Evolutionary conservation across 2,888 invertebrate genomes (phyloP), one percentile per base, ranked within the genome.

Genomic region (Galerucella pusilla): DNA sequence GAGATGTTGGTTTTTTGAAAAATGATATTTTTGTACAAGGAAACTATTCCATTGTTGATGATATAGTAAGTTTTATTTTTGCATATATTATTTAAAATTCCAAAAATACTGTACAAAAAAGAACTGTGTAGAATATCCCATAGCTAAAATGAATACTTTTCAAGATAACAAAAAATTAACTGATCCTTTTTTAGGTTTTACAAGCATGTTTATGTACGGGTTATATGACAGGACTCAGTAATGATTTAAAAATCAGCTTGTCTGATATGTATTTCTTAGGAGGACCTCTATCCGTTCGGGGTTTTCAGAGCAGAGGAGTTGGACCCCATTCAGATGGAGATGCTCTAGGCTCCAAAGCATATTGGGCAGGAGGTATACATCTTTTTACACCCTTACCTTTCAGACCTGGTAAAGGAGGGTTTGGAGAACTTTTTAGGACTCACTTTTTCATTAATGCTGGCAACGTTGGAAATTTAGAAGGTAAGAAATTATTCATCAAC

Each of bases 361-460:
- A 94, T 88, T 97, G 97, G 96, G 93, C 96, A 14, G 90, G 92
- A 2, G 98, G 94, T 0, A 85, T 96, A 12, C 98, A 99, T 89
- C 84, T 97, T 45, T 98, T 94, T 90, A 92, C 94, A 1, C 98
- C 98, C 11, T 90, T 99, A 75, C 98, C 98, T 16, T 97, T 97
- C 88, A 91, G 92, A 78, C 93, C 94, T 3, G 93, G 94, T 12
- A 91, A 91, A 82, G 93, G 93, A 61, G 93, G 94, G 9, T 91
- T 97, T 79, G 95, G 94, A 0, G 94, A 96, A 80, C 90, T 96
- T 80, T 95, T 98, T 86, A 91, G 96, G 76, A 92, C 95, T 59
- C 99, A 99, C 88, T 90, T 94, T 72, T 99, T 99, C 88, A 86
- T 96, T 77, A 97, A 97, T 87, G 92, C 92, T 70, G 98, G 98